Evolutionary conservation across 1,140 invertebrate species (phyloP).

Genomic region (Venustaconcha ellipsiformis): DNA sequence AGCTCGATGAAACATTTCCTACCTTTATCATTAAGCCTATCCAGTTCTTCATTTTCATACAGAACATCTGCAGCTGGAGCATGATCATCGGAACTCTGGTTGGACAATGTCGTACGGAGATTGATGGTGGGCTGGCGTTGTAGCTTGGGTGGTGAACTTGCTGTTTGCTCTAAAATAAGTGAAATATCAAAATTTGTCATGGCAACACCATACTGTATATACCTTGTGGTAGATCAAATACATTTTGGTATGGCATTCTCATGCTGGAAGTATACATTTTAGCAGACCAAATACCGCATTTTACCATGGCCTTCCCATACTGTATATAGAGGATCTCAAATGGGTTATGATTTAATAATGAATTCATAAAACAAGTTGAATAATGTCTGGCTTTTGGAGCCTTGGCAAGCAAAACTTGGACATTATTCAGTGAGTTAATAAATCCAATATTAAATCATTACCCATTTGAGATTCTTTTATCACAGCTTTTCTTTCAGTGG

Average conservation of each 20-base stretch:
- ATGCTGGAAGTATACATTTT: neutral
- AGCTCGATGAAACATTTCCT: neutral
- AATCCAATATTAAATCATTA: too few relatives aligned
- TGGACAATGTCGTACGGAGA: slow-evolving; percentile 46
- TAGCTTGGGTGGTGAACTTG: slow-evolving; percentile 36
- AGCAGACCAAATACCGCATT: too few relatives aligned
- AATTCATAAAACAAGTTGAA: too few relatives aligned
- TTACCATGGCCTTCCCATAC: too few relatives aligned
- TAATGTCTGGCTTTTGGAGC: too few relatives aligned
- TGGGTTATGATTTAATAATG: too few relatives aligned
- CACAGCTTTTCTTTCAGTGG: too few relatives aligned
- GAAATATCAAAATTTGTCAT: neutral
- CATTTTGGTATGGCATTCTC: neutral
- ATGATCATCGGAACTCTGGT: slow-evolving; percentile 52
- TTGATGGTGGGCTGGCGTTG: slow-evolving; percentile 55
- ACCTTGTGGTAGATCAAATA: neutral
- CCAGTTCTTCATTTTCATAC: slow-evolving; percentile 58
- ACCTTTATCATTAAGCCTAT: slow-evolving; percentile 52
- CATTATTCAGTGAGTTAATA: too few relatives aligned
- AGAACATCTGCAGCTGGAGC: slow-evolving; percentile 42
- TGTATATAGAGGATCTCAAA: too few relatives aligned
- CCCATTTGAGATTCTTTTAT: too few relatives aligned
- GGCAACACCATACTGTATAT: neutral
- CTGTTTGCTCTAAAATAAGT: slow-evolving; percentile 30
- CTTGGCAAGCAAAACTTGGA: too few relatives aligned